Evolutionary conservation across 2,888 invertebrate genomes (phyloP), one percentile per base, ranked within the genome.

Genomic region (Hyppa rectilinea): DNA sequence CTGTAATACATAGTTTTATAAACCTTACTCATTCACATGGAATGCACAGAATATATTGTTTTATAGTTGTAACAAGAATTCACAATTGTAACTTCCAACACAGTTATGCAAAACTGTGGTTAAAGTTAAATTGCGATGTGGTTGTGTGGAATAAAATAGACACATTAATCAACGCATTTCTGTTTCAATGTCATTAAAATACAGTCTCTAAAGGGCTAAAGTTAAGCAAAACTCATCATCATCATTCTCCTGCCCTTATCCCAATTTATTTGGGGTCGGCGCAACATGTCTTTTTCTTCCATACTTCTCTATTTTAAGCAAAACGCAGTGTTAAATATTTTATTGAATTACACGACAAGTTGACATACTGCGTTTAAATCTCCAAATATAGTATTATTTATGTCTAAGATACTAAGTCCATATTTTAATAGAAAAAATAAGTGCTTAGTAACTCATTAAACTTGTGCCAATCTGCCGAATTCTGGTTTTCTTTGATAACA

Each of bases 401-500:
- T 67, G n/a, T 26, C n/a, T 26, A 4, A 45, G 34, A 70, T 49
- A n/a, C 1, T 2, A 20, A 36, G 10, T 10, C 43, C 2, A n/a
- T 14, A 23, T 43, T 70, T 20, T 26, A 17, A 47, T 23, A 56
- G 55, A n/a, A 29, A 34, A 10, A 71, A 50, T 45, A 74, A 38
- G 4, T 49, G 34, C 45, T 31, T 29, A 38, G 47, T 40, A 53
- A 67, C 14, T 77, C 4, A 34, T 69, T 69, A 59, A 45, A 52
- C 38, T 52, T 38, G 12, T 58, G 26, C 2, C 26, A 26, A 56
- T 80, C 64, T 62, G 43, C 6, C 10, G 10, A 49, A 49, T 38
- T 60, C 55, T 23, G 23, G 59, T 55, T 64, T 63, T 29, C 20
- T 31, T 31, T 45, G 26, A 75, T 67, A 61, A 61, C 45, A 50